These are phyloP conservation scores for Metellina segmentata DNA, from an alignment of 2,888 invertebrate species.

Conservation along the genomic window DNA sequence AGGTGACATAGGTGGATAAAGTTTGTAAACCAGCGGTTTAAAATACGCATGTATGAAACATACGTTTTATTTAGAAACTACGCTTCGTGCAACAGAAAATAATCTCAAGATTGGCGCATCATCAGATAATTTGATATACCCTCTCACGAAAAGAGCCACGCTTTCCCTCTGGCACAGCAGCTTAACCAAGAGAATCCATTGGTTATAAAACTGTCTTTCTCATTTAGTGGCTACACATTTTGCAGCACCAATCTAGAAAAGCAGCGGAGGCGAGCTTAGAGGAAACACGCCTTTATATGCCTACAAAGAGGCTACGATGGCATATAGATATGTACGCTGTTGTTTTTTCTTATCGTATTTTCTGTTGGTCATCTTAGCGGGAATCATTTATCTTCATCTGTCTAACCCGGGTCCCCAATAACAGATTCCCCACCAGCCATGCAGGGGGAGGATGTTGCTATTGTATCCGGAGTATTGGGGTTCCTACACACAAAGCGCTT, in stretches of 20 bases:
- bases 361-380: slow-evolving; percentile 50
- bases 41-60: no score
- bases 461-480: slow-evolving; percentile 29
- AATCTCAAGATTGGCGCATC: no score
- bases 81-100: no score
- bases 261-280: background rate
- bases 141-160: no score
- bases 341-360: background rate
- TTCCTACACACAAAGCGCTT: slow-evolving; percentile 1
- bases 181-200: no score
- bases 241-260: background rate
- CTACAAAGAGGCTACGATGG: background rate
- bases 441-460: slow-evolving; percentile 1
- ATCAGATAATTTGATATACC: no score
- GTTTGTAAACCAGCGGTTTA: no score
- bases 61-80: no score
- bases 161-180: no score
- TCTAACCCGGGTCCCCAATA: slow-evolving; percentile 40
- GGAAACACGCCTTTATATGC: slow-evolving; percentile 9
- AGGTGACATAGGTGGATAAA: no score
- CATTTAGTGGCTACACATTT: no score
- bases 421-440: slow-evolving; percentile 17
- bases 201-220: no score
- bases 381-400: slow-evolving; percentile 62
- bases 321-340: background rate